Percentiles rank a stretch among this genome's conserved stretches.
phyloP scores from a whole-genome alignment of 1,140 invertebrate genomes.

The Apis cerana region DNA sequence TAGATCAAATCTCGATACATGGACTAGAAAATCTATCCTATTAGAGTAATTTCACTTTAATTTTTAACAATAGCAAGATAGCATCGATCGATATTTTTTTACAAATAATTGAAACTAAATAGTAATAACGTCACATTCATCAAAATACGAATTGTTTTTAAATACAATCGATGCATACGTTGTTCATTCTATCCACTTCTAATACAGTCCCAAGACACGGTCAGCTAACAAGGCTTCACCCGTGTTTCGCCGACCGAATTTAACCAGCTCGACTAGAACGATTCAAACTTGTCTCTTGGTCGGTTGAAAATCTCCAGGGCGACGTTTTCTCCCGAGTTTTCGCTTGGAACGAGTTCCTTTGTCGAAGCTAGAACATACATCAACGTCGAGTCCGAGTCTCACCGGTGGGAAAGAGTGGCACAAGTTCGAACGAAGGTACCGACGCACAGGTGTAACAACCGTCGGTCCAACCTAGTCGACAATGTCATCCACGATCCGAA shows the following conservation, averaged over 20 bases:
- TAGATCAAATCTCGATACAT: neutral
- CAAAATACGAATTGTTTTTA: too few relatives aligned
- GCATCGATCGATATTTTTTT: too few relatives aligned
- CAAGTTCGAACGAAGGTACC: neutral
- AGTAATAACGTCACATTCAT: too few relatives aligned
- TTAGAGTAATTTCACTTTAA: too few relatives aligned
- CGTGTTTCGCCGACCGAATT: neutral
- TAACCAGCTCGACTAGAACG: neutral
- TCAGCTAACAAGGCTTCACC: neutral
- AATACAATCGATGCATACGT: too few relatives aligned
- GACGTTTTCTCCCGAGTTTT: neutral
- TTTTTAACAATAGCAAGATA: too few relatives aligned
- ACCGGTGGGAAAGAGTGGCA: neutral
- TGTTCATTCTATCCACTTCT: too few relatives aligned
- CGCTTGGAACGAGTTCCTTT: neutral
- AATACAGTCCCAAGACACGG: too few relatives aligned
- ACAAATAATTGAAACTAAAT: too few relatives aligned
- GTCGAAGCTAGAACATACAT: neutral
- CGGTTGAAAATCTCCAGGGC: slow-evolving; percentile 15
- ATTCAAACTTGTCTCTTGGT: neutral
- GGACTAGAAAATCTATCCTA: slow-evolving; percentile 12
- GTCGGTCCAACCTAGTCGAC: neutral
- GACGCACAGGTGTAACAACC: neutral
- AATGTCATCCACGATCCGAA: neutral
- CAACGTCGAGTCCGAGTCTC: slow-evolving; percentile 11